phyloP scores from a whole-genome alignment of 1,140 invertebrate species.

The Teleopsis dalmanni region DNA sequence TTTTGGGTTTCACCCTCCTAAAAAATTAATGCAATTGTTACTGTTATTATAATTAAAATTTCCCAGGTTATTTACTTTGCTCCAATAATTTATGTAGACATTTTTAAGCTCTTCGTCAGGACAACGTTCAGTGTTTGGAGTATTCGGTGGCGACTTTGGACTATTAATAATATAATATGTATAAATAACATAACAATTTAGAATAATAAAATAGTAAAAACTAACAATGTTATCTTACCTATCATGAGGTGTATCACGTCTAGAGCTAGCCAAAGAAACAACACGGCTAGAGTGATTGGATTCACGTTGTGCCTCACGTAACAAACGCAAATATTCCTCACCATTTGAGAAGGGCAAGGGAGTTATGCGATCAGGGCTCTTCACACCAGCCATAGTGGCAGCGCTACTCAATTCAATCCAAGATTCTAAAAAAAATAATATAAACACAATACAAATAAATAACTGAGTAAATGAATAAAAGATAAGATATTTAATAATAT shows the following conservation, averaged over 20 bases:
- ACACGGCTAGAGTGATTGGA: slow-evolving; percentile 76
- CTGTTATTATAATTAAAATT: not conserved
- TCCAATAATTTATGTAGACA: slow-evolving; percentile 73
- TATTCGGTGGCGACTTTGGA: slow-evolving; percentile 85
- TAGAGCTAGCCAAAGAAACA: slow-evolving; percentile 73
- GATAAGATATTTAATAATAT: too few relatives aligned
- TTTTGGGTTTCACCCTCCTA: slow-evolving; percentile 63
- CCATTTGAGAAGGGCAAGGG: slow-evolving; percentile 55
- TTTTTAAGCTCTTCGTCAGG: slow-evolving; percentile 65
- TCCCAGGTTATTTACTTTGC: slow-evolving; percentile 47
- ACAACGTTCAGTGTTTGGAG: slow-evolving; percentile 70
- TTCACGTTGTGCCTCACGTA: slow-evolving; percentile 79
- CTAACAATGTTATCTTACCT: slow-evolving; percentile 35
- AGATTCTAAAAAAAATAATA: slow-evolving; percentile 58
- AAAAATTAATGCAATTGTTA: slow-evolving; percentile 19
- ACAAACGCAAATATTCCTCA: slow-evolving; percentile 73
- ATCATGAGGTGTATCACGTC: slow-evolving; percentile 53
- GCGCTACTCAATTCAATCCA: slow-evolving; percentile 70
- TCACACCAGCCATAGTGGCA: slow-evolving; percentile 51
- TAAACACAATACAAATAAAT: not conserved
- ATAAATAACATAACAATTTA: not conserved
- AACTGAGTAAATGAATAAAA: too few relatives aligned
- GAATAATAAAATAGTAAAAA: slow-evolving; percentile 10
- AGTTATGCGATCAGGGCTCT: slow-evolving; percentile 58
- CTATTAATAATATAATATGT: slow-evolving; percentile 49